Evolutionary conservation across 2,888 invertebrate species (phyloP).

Genomic region (Dugesia japonica): DNA sequence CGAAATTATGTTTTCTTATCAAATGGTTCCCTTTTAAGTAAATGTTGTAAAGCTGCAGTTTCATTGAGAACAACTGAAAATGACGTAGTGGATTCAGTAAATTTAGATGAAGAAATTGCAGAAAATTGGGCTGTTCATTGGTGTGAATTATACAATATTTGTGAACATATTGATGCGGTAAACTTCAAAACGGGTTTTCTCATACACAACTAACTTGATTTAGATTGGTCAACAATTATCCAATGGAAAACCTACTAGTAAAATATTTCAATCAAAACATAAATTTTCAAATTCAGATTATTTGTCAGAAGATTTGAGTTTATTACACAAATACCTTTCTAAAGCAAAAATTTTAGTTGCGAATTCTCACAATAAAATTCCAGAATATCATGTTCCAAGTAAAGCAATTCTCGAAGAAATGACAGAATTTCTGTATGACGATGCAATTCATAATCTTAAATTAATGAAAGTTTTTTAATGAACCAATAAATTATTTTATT

Average conservation of each 20-base stretch:
- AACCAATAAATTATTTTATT: too few species aligned
- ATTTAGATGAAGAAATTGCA: not conserved
- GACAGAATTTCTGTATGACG: not conserved
- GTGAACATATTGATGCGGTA: not conserved
- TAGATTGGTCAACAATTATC: not conserved
- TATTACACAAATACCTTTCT: not conserved
- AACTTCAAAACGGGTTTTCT: too few species aligned
- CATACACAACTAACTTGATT: not conserved
- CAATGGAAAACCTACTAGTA: not conserved
- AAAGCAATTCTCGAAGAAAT: not conserved
- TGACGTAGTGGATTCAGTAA: not conserved
- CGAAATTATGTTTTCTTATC: conserved; percentile 4
- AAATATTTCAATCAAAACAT: not conserved
- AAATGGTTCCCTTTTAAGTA: not conserved
- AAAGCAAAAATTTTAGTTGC: not conserved
- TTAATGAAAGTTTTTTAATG: not conserved
- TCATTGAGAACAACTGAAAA: not conserved
- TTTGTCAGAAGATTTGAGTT: not conserved
- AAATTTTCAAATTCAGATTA: not conserved
- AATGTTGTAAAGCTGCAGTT: not conserved
- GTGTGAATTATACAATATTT: not conserved
- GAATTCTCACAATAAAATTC: not conserved
- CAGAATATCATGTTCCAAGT: not conserved
- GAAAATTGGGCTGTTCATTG: not conserved
- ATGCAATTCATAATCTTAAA: not conserved